Conservation (phyloP, 2,797 vertebrate genomes). For the Takifugu ocellatus region DNA sequence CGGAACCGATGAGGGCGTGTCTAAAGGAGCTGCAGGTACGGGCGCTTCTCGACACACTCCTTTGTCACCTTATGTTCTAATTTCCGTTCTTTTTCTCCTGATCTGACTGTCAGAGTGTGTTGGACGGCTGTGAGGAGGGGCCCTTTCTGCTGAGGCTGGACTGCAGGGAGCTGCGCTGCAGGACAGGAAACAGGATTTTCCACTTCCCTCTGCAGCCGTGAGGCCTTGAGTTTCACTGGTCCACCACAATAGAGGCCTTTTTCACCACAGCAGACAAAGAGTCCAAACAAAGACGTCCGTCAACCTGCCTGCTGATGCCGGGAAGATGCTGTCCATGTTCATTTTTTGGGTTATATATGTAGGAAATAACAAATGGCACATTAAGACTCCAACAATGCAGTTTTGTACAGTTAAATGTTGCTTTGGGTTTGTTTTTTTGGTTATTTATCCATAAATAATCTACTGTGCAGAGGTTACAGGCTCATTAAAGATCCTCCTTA, state of each 20-base stretch:
- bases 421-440: too few relatives aligned
- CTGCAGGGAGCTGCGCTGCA: conserved; percentile 82
- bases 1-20: conserved; percentile 66
- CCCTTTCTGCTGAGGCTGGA: conserved; percentile 70
- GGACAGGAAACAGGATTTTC: conserved; percentile 89
- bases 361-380: too few relatives aligned
- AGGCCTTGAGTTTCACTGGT: background rate
- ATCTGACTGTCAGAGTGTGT: conserved; percentile 62
- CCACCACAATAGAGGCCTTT: background rate
- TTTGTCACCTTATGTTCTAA: background rate
- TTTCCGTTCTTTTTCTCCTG: background rate
- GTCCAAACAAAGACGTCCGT: background rate
- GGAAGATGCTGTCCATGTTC: too few relatives aligned
- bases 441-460: too few relatives aligned
- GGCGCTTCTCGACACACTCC: background rate
- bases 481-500: too few relatives aligned
- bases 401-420: too few relatives aligned
- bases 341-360: too few relatives aligned
- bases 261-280: too few relatives aligned
- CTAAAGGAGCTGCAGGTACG: conserved; percentile 85
- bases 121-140: conserved; percentile 83
- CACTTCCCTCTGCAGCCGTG: conserved; percentile 71
- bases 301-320: too few relatives aligned
- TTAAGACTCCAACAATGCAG: too few relatives aligned
- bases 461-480: too few relatives aligned